These are phyloP conservation scores for Fulmarus glacialis DNA, from an alignment of 2,113 vertebrate species.

Conservation along the genomic window DNA sequence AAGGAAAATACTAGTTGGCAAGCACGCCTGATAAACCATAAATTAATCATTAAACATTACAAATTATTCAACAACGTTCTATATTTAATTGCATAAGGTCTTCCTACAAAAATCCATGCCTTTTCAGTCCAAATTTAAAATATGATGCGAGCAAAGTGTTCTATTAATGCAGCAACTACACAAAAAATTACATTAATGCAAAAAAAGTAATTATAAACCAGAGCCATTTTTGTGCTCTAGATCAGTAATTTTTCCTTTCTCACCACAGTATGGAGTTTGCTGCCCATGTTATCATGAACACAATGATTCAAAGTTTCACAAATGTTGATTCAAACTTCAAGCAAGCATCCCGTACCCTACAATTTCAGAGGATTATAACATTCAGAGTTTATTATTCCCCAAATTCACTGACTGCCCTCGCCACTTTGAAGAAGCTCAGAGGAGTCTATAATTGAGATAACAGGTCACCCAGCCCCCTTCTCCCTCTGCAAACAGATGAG, in stretches of 20 bases:
- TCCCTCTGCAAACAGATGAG: not conserved
- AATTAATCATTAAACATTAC: not conserved
- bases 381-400: not conserved
- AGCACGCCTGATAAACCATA: not conserved
- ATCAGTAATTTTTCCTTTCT: not conserved
- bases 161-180: not conserved
- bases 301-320: not conserved
- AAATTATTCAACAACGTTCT: not conserved
- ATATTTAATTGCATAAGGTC: not conserved
- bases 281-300: not conserved
- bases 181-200: not conserved
- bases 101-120: not conserved
- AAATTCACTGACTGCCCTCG: not conserved
- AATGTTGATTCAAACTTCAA: not conserved
- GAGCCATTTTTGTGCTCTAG: not conserved
- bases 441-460: not conserved
- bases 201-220: not conserved
- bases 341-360: not conserved
- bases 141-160: not conserved
- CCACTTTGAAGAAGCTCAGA: not conserved
- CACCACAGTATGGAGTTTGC: not conserved
- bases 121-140: not conserved
- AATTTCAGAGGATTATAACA: not conserved
- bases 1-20: not conserved
- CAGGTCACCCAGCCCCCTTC: not conserved